These are phyloP conservation scores for Microcaecilia unicolor DNA, from an alignment of 2,797 vertebrate species.

Conservation along the genomic window DNA sequence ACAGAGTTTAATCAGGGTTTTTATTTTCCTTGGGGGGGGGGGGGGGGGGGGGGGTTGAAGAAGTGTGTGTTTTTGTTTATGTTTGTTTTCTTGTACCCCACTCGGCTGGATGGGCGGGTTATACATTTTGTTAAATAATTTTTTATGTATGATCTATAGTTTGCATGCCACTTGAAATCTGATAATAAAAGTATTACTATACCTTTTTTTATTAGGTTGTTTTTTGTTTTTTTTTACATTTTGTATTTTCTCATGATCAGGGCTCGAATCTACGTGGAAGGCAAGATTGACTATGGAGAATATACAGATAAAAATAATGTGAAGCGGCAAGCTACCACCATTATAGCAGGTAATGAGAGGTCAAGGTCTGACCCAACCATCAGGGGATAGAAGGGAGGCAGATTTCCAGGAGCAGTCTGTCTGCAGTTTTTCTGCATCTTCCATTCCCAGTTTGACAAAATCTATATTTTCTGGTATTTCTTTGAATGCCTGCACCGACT, in stretches of 20 bases:
- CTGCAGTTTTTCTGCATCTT: too few species aligned
- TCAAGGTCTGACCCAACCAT: not conserved
- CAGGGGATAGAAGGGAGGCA: not conserved
- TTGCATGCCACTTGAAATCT: not conserved
- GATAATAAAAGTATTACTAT: not conserved
- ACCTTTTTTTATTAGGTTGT: too few species aligned
- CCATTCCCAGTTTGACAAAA: too few species aligned
- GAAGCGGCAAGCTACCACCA: slow-evolving; percentile 85
- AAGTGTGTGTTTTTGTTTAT: too few species aligned
- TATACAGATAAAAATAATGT: slow-evolving; percentile 92
- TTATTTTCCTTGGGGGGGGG: too few species aligned
- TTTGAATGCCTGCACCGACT: too few species aligned
- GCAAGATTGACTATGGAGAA: slow-evolving; percentile 93
- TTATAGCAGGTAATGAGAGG: slow-evolving; percentile 78
- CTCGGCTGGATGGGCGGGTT: too few species aligned
- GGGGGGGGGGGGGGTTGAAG: too few species aligned
- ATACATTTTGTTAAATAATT: not conserved
- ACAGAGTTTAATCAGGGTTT: too few species aligned
- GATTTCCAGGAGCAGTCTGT: not conserved
- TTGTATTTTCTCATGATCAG: slow-evolving; percentile 43
- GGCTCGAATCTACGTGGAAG: slow-evolving; percentile 80
- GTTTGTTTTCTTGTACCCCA: too few species aligned
- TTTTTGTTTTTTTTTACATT: not conserved
- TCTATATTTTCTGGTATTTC: too few species aligned
- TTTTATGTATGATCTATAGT: not conserved